Conservation (phyloP, 2,888 invertebrate genomes). For the Oscheius sp. region DNA sequence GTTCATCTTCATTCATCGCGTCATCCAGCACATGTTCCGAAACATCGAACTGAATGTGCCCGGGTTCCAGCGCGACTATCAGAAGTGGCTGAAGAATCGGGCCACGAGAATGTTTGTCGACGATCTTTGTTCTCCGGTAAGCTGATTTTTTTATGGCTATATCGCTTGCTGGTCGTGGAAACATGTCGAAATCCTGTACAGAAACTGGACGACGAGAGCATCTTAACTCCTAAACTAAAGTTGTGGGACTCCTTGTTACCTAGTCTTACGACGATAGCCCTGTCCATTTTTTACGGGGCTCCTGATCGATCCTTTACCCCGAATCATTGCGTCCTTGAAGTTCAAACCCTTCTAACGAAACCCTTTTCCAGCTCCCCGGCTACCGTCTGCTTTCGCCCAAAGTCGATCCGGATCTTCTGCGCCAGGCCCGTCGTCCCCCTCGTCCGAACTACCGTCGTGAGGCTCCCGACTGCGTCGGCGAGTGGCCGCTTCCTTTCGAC, state of each 20-base stretch:
- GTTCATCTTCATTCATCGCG: conserved; percentile 53
- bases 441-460: conserved; percentile 59
- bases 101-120: conserved; percentile 67
- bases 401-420: conserved; percentile 70
- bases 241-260: too few species aligned
- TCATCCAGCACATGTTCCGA: conserved; percentile 65
- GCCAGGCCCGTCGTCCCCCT: conserved; percentile 54
- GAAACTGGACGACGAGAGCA: too few species aligned
- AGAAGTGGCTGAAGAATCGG: conserved; percentile 67
- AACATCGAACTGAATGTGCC: conserved; percentile 51
- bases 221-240: too few species aligned
- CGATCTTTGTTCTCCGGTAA: conserved; percentile 50
- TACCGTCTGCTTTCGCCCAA: conserved; percentile 79
- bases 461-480: conserved; percentile 69
- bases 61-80: conserved; percentile 65
- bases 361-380: conserved; percentile 61
- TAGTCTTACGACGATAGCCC: too few species aligned
- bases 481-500: conserved; percentile 65
- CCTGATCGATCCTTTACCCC: too few species aligned
- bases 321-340: not conserved
- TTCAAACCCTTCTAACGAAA: not conserved
- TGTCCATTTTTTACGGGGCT: too few species aligned
- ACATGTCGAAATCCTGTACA: too few species aligned
- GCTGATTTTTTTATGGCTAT: conserved; percentile 2
- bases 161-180: not conserved